Conservation (phyloP, 2,888 invertebrate species). For the Dorcus hopei region DNA sequence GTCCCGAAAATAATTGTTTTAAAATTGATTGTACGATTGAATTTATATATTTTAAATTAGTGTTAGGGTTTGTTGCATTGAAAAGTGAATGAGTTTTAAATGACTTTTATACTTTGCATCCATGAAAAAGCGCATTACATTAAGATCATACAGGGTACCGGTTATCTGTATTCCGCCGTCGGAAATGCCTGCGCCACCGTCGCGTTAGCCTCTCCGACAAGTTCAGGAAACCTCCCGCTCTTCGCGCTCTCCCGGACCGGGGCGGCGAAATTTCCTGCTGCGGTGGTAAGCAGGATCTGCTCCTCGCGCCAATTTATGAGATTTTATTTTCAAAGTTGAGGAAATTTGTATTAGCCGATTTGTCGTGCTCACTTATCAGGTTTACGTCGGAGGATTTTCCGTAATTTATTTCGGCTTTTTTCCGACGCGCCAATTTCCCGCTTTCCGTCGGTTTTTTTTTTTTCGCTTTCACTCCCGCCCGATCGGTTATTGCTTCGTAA, state of each 20-base stretch:
- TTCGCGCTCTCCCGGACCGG: slow-evolving; percentile 48
- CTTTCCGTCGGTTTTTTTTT: not conserved
- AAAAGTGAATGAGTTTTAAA: too few relatives aligned
- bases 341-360: slow-evolving; percentile 42
- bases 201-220: slow-evolving; percentile 41
- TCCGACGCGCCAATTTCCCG: not conserved
- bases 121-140: too few relatives aligned
- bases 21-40: too few relatives aligned
- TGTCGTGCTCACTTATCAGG: slow-evolving; percentile 25
- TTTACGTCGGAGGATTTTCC: not conserved
- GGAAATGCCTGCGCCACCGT: not conserved
- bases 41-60: too few relatives aligned
- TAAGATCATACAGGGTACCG: too few relatives aligned
- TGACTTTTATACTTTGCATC: too few relatives aligned
- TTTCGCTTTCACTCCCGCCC: not conserved
- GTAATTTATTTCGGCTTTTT: not conserved
- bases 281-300: slow-evolving; percentile 8
- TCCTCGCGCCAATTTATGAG: slow-evolving; percentile 11
- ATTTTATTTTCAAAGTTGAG: slow-evolving; percentile 23
- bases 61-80: too few relatives aligned
- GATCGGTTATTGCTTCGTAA: too few relatives aligned
- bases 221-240: slow-evolving; percentile 49
- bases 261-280: slow-evolving; percentile 37
- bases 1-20: too few relatives aligned
- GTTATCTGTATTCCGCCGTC: too few relatives aligned